Conservation (phyloP, 2,113 vertebrate species). For the Cololabis saira region DNA sequence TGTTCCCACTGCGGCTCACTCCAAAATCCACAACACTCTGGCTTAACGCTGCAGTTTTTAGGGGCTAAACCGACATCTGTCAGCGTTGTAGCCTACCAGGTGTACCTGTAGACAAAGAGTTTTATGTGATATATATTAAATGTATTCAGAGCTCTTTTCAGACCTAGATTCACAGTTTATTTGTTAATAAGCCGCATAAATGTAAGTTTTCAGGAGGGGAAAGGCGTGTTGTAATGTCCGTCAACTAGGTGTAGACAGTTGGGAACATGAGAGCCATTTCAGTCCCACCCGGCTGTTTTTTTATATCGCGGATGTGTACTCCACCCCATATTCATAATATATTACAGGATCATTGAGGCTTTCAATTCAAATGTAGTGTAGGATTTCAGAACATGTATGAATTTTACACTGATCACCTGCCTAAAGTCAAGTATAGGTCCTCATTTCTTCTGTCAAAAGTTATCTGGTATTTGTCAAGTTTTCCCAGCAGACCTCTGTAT, state of each 20-base stretch:
- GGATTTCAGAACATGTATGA: too few relatives aligned
- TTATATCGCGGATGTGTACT: background rate
- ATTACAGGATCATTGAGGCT: too few relatives aligned
- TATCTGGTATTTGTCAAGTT: too few relatives aligned
- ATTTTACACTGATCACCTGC: background rate
- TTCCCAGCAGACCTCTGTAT: too few relatives aligned
- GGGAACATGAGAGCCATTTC: constrained; percentile 48
- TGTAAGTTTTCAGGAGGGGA: constrained; percentile 21
- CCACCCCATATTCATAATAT: too few relatives aligned
- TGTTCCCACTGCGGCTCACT: constrained; percentile 61
- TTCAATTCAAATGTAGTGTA: too few relatives aligned
- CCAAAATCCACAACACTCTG: constrained; percentile 61
- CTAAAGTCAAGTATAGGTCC: background rate
- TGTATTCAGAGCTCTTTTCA: background rate
- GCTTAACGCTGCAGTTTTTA: constrained; percentile 20
- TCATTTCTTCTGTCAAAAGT: background rate
- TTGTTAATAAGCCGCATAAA: background rate
- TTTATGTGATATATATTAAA: too few relatives aligned
- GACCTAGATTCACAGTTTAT: background rate
- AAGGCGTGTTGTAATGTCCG: constrained; percentile 24
- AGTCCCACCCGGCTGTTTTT: constrained; percentile 46
- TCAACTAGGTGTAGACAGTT: constrained; percentile 65
- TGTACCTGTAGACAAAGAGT: too few relatives aligned
- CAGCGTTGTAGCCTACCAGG: constrained; percentile 10
- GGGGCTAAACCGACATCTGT: constrained; percentile 28